These are phyloP conservation scores for Cryptomyrus ogoouensis DNA, from an alignment of 2,113 vertebrate species.

Conservation along the genomic window DNA sequence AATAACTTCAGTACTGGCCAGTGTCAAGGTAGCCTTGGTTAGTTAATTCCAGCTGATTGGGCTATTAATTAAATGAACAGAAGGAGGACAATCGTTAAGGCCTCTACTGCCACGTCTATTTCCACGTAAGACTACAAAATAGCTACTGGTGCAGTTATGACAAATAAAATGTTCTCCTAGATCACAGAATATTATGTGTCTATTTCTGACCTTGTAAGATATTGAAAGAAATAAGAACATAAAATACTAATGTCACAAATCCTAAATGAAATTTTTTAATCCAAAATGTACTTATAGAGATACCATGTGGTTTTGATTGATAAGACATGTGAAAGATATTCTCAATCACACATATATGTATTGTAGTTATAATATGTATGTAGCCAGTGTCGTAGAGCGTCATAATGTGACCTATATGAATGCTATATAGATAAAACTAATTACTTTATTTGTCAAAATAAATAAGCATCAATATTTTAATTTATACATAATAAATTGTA, in stretches of 20 bases:
- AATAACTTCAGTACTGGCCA: background rate
- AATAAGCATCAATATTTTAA: background rate
- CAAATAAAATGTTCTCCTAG: background rate
- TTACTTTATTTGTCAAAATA: background rate
- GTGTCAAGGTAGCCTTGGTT: background rate
- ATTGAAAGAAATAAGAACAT: background rate
- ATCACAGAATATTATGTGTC: background rate
- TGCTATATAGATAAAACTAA: background rate
- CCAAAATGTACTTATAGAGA: background rate
- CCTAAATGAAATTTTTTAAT: background rate
- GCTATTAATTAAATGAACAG: slow-evolving; percentile 10
- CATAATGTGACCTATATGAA: background rate
- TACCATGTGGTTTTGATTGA: background rate
- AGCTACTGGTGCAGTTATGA: background rate
- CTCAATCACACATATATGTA: background rate
- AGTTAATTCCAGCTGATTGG: background rate
- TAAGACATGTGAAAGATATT: background rate
- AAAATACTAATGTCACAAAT: background rate
- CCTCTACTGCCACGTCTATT: background rate
- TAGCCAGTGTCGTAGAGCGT: background rate
- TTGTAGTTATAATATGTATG: background rate
- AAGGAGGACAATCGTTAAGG: background rate
- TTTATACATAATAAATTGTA: background rate
- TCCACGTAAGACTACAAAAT: background rate
- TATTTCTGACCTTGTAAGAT: background rate